Evolutionary conservation across 2,113 vertebrate species (phyloP).

Genomic region (Butorides virescens): DNA sequence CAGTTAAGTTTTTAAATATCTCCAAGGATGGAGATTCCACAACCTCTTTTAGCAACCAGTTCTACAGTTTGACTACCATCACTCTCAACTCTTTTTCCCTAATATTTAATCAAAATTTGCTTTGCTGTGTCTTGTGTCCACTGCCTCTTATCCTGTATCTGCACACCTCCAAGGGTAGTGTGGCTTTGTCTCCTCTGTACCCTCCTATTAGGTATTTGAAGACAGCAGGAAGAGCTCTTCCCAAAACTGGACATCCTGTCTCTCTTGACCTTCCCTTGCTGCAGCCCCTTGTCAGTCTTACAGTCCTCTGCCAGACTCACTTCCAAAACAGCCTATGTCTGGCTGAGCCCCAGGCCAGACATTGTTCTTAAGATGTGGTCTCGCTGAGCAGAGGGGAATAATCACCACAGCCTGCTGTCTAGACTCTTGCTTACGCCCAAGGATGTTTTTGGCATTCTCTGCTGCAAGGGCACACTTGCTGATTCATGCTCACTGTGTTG

Average conservation of each 20-base stretch:
- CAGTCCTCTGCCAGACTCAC: background rate
- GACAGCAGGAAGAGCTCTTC: background rate
- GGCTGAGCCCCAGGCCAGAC: background rate
- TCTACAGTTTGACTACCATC: background rate
- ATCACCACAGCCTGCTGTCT: background rate
- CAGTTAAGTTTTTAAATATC: background rate
- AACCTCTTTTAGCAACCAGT: background rate
- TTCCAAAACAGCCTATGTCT: background rate
- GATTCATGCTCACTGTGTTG: background rate
- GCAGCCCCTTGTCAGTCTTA: background rate
- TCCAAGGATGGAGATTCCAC: background rate
- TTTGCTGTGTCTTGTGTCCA: background rate
- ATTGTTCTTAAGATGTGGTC: background rate
- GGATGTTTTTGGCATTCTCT: background rate
- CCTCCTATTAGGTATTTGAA: background rate
- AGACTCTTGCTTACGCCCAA: background rate
- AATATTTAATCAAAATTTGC: background rate
- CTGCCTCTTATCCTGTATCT: background rate
- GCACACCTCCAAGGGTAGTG: rapidly evolving
- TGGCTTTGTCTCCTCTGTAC: background rate
- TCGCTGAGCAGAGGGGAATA: background rate
- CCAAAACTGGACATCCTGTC: background rate
- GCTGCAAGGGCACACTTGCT: background rate
- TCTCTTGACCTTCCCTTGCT: background rate
- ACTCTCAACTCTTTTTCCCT: background rate